Base-by-base conservation (phyloP, 2,113 vertebrate species). In the Gnathonemus longibarbis region DNA sequence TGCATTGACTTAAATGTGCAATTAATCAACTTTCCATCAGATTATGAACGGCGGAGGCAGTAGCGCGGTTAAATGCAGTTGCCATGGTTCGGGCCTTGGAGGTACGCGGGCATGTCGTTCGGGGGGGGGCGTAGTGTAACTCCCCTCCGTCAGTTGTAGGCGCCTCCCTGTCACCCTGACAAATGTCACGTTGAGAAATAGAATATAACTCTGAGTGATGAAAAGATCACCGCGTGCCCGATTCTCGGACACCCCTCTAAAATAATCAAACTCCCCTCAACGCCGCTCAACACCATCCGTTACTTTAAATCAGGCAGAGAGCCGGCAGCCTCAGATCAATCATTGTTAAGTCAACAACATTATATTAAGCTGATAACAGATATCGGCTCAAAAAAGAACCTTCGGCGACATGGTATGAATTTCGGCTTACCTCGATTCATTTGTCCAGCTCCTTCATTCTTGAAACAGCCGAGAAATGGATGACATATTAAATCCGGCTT, bases 11-110 rank as follows among this genome's bases (percentile, higher is more conserved):
- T 98, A 98, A 99, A 99, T 95, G 97, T 98, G 97, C 97, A 96
- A 99, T 99, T 99, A 99, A 99, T 99, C 98, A 99, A 98, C 97
- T 98, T 98, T 97, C 96, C 96, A 96, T 98, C 98, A 97, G 97
- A 97, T 98, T 98, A 98, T 97, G 97, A 98, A 96, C 96, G 96
- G 96, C 92, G 94, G 95, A 95, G 93, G 95, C 95, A 94, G 93
- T 96, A 97, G 97, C 97, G 95, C 95, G 95, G 74, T 80, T 80
- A 80, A 80, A 80, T 80, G 96, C 94, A 93, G 96, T 94, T 97
- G 96, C 97, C 96, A 85, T 93, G 95, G 96, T 94, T 95, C 95
- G 94, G 91, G 91, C 93, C 95, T 94, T 94, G 93, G 94, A 95
- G 95, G 95, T 94, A 96, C 93, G 94, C 95, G 93, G 95, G 95